Conservation (phyloP, 2,113 vertebrate species). For the Athene noctua region DNA sequence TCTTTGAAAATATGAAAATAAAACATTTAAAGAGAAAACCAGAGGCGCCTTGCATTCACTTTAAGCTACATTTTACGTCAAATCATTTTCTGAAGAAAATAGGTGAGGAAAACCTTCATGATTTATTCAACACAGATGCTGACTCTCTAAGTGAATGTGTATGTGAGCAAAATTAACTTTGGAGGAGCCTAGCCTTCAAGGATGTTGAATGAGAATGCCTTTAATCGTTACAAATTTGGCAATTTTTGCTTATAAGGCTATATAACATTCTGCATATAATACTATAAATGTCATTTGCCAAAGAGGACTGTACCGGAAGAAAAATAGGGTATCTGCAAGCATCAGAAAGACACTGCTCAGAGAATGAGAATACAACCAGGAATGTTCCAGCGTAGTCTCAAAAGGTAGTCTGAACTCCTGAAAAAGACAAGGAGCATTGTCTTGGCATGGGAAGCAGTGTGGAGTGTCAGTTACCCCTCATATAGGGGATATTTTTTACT, state of each 20-base stretch:
- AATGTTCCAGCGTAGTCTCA: neutral
- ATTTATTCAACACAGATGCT: neutral
- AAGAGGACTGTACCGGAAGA: neutral
- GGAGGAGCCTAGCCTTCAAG: neutral
- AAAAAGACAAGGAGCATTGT: neutral
- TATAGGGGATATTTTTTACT: neutral
- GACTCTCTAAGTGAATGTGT: neutral
- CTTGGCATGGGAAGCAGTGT: neutral
- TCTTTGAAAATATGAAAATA: neutral
- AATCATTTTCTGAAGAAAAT: neutral
- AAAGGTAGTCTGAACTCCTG: neutral
- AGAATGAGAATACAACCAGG: neutral
- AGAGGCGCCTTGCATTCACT: neutral
- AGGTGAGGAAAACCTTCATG: neutral
- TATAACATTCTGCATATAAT: neutral
- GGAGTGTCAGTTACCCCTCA: neutral
- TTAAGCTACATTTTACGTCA: neutral
- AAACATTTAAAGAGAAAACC: neutral
- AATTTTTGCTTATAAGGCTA: neutral
- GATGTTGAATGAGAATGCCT: neutral
- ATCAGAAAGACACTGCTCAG: neutral
- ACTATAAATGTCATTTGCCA: neutral
- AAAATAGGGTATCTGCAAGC: neutral
- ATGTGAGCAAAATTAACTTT: neutral
- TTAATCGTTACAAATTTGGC: neutral